These are phyloP conservation scores for Drosophila lowei DNA, from an alignment of 1,140 invertebrate genomes.

Conservation along the genomic window DNA sequence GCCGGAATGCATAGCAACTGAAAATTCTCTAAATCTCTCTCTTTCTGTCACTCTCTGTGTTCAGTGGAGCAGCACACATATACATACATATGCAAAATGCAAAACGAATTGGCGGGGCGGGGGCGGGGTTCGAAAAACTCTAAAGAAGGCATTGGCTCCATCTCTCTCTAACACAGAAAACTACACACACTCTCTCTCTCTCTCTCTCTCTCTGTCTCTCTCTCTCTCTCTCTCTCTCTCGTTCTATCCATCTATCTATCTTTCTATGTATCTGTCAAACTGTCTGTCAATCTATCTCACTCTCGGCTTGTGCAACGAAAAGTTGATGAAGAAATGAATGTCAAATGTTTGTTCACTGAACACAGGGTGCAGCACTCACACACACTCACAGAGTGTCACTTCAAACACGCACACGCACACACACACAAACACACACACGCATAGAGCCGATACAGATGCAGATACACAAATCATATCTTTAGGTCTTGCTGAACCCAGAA, in stretches of 20 bases:
- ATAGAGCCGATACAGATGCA: not conserved
- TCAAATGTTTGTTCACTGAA: conserved; percentile 80
- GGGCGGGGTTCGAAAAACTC: conserved; percentile 52
- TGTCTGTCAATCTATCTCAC: conserved; percentile 1
- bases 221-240: conserved; percentile 28
- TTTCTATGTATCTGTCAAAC: conserved; percentile 8
- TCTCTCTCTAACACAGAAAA: conserved; percentile 15
- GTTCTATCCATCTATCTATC: conserved; percentile 37
- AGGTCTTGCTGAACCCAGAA: conserved; percentile 56
- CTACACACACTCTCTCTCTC: conserved; percentile 14
- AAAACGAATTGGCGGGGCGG: conserved; percentile 64
- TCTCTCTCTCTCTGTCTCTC: conserved; percentile 23
- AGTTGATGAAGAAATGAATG: conserved; percentile 53
- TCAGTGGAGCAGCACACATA: conserved; percentile 62
- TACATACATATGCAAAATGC: conserved; percentile 23
- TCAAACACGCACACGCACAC: conserved; percentile 1
- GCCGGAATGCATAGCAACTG: conserved; percentile 52
- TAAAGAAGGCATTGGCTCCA: conserved; percentile 59
- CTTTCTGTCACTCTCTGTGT: conserved; percentile 64
- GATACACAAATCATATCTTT: conserved; percentile 21
- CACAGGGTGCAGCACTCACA: conserved; percentile 59
- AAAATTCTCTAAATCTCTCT: conserved; percentile 52
- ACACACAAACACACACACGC: conserved; percentile 5
- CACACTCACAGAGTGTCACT: conserved; percentile 2
- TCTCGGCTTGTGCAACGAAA: conserved; percentile 12